Evolutionary conservation across 2,888 invertebrate genomes (phyloP).

Genomic region (Watsonalla cultraria): DNA sequence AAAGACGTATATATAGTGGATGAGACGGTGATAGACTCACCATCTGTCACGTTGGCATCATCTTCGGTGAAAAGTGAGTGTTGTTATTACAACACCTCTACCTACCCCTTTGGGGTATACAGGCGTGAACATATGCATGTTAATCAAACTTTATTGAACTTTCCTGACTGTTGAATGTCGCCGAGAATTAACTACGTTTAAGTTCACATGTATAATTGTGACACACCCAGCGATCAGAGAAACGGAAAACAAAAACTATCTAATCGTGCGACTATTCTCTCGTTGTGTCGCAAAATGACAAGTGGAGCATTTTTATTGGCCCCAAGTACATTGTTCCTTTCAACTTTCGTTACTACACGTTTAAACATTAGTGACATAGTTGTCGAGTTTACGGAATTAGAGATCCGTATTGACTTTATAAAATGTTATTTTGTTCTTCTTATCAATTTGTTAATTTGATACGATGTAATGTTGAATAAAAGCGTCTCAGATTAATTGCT

Average conservation of each 20-base stretch:
- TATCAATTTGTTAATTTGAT: too few relatives aligned
- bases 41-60: too few relatives aligned
- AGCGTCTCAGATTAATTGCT: too few relatives aligned
- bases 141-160: not conserved
- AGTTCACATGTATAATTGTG: slow-evolving; percentile 59
- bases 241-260: slow-evolving; percentile 46
- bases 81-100: too few relatives aligned
- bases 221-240: slow-evolving; percentile 39
- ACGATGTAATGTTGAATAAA: too few relatives aligned
- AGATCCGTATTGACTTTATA: too few relatives aligned
- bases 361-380: not conserved
- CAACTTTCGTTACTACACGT: slow-evolving; percentile 3
- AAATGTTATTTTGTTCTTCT: too few relatives aligned
- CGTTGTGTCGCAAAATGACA: slow-evolving; percentile 38
- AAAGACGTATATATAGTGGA: too few relatives aligned
- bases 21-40: too few relatives aligned
- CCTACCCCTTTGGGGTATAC: too few relatives aligned
- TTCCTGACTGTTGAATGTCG: not conserved
- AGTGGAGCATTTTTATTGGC: slow-evolving; percentile 41
- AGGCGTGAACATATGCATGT: too few relatives aligned
- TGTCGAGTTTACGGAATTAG: not conserved
- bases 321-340: slow-evolving; percentile 23
- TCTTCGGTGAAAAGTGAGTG: too few relatives aligned
- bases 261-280: slow-evolving; percentile 51
- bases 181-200: slow-evolving; percentile 16